These are phyloP conservation scores for Lomographa bimaculata DNA, from an alignment of 2,888 invertebrate genomes.

Conservation along the genomic window DNA sequence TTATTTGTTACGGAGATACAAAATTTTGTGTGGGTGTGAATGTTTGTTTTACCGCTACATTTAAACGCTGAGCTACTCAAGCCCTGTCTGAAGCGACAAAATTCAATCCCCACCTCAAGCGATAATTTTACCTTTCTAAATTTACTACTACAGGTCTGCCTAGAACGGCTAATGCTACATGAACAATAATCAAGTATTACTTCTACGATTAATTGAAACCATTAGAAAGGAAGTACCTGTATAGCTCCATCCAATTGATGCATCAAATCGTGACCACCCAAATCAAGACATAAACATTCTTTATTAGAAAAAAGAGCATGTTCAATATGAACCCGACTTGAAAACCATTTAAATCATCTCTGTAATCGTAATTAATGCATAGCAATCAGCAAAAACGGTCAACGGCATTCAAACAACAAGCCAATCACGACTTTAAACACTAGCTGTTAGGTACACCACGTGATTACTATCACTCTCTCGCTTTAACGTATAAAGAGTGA, in stretches of 20 bases:
- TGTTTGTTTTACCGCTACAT: too few relatives aligned
- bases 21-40: too few relatives aligned
- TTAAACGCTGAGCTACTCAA: too few relatives aligned
- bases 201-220: too few relatives aligned
- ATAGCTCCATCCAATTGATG: slow-evolving; percentile 9
- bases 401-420: slow-evolving; percentile 53
- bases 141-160: too few relatives aligned
- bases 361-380: slow-evolving; percentile 40
- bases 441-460: slow-evolving; percentile 11
- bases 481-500: slow-evolving; percentile 8
- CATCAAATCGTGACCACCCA: slow-evolving; percentile 21
- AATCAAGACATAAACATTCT: slow-evolving; percentile 23
- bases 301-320: slow-evolving; percentile 17
- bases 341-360: slow-evolving; percentile 31
- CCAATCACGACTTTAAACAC: slow-evolving; percentile 46
- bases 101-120: too few relatives aligned
- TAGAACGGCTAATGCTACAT: too few relatives aligned
- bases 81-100: too few relatives aligned
- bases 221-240: too few relatives aligned
- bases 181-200: too few relatives aligned
- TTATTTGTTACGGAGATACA: too few relatives aligned
- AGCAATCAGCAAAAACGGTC: slow-evolving; percentile 36
- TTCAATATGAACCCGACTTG: slow-evolving; percentile 14
- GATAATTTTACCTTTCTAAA: too few relatives aligned
- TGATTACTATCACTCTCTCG: slow-evolving; percentile 24